A percentile compares a stretch with the other conserved stretches of the same genome.
phyloP scores from a whole-genome alignment of 2,797 vertebrate genomes.

The Cygnus olor region DNA sequence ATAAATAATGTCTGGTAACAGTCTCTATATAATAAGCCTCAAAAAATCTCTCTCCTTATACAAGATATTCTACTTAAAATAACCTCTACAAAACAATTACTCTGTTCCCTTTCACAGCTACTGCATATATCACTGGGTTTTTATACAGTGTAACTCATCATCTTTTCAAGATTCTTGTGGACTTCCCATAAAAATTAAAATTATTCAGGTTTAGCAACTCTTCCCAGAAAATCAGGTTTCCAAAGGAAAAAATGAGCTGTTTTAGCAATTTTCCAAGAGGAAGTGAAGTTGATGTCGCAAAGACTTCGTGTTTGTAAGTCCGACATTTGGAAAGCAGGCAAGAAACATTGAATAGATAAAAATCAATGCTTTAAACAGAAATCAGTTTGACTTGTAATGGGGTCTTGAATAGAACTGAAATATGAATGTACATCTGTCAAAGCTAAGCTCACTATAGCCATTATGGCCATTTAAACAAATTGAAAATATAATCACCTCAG shows the following conservation, averaged over 20 bases:
- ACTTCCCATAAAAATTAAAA: conserved; percentile 10
- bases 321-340: not conserved
- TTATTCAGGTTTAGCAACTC: not conserved
- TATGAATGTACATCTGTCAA: not conserved
- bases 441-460: conserved; percentile 3
- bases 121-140: not conserved
- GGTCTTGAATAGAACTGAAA: not conserved
- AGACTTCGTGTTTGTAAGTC: not conserved
- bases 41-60: not conserved
- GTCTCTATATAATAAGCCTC: not conserved
- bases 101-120: not conserved
- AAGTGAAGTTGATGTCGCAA: not conserved
- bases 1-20: not conserved
- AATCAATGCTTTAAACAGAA: conserved; percentile 8
- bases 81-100: not conserved
- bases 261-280: not conserved
- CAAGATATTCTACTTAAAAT: not conserved
- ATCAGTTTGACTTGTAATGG: not conserved
- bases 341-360: not conserved
- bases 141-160: not conserved
- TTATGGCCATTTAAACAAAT: conserved; percentile 63
- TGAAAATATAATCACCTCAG: conserved; percentile 51
- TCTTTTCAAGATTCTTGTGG: not conserved
- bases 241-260: not conserved
- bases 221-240: not conserved